Base-by-base conservation (phyloP, 2,888 invertebrate species). In the Molorchus minor region DNA sequence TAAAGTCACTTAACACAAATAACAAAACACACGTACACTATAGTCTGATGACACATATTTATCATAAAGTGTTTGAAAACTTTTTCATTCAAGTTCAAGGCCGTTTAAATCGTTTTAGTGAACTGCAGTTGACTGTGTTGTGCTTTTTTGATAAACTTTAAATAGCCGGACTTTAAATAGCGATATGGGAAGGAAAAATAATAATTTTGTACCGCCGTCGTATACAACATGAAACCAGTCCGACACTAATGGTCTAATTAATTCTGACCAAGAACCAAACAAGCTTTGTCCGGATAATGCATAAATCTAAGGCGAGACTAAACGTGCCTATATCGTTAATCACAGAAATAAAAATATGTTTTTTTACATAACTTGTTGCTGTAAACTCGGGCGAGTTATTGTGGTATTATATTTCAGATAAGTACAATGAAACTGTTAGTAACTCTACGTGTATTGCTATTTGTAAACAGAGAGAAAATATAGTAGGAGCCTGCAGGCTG, bases 1-100 rank as follows among this genome's bases (percentile, higher is more conserved):
- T 73, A 72, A 71, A 70, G 67, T 67, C 68, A 69, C 71, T 74
- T 71, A 71, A 66, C 69, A 68, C 69, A 68, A 72, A 70, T 71
- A 73, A 73, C 65, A 65, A 60, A 71, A 67, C 70, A 72, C 73
- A 70, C n/a, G n/a, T 73, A 68, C 68, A 71, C 69, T 69, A 69
- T 68, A 69, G 71, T 69, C 64, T 64, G 73, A 67, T 72, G 73
- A 74, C 73, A 73, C 66, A 64, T 57, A 58, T 64, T 62, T 67
- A 69, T 70, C 65, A 70, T 71, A 72, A 72, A 71, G 69, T 64
- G 68, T 67, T 67, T 56, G 57, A 67, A 67, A 70, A 68, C 46
- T 56, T 57, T 56, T 61, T 58, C 20, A 43, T 41, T 41, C 19
- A 46, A 58, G 61, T 57, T 62, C 62, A 65, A 62, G 61, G 62